Base-by-base conservation (phyloP, 23 tunicate genomes). In the Corella eumyota region DNA sequence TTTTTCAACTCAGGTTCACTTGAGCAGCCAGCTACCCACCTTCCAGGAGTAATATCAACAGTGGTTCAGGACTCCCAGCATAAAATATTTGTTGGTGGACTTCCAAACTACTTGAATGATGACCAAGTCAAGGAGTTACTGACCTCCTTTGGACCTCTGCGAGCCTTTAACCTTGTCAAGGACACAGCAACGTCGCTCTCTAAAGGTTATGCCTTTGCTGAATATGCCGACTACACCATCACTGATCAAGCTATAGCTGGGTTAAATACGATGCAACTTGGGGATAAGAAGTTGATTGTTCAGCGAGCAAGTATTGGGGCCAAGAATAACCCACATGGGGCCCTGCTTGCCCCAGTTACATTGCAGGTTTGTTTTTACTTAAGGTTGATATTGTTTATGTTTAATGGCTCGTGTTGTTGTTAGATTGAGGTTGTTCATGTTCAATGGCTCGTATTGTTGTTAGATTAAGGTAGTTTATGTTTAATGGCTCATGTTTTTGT, bases 191-290 rank as follows among this genome's bases (percentile, higher is more conserved):
- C 93, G 9, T 69, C 77, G 13, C 52, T 82, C 9, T 92, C 92
- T 2, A 92, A 92, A 48, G 98, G 98, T 58, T 90, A 90, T 60
- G 97, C 97, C 2, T 90, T 90, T 56, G 85, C 91, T 45, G 97
- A 90, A 34, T 90, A 79, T 52, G 97, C 73, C 22, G 97, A 90
- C 47, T 36, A 62, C 23, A 32, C 22, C 11, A 67, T 90, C 2
- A 90, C 97, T 9, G 97, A 90, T 64, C 83, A 80, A 55, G 83
- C 97, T 6, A 90, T 90, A 21, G 97, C 97, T 32, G 97, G 97
- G 19, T 59, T 90, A 57, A 90, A 90, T 65, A 91, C 84, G 30
- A 90, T 90, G 97, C 91, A 80, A 56, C 76, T 90, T 25, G 97
- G 91, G 17, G 97, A 90, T 11, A 90, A 90, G 75, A 90, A 90